These are phyloP conservation scores for Stramonita haemastoma DNA, from an alignment of 2,888 invertebrate genomes.

Conservation along the genomic window DNA sequence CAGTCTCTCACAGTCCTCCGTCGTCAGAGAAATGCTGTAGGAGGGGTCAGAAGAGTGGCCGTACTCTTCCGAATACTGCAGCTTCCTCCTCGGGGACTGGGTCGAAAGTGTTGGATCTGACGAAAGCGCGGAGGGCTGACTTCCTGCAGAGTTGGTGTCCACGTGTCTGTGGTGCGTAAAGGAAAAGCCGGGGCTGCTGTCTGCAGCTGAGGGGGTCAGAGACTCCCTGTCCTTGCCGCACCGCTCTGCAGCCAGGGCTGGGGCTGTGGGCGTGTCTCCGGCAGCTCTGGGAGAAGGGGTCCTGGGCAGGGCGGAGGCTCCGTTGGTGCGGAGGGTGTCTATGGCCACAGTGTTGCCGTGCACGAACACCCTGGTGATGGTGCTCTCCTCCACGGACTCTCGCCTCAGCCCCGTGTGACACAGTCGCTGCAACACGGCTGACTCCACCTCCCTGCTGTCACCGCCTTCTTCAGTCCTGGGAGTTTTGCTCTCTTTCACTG, in stretches of 20 bases:
- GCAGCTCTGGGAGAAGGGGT: background rate
- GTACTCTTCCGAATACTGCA: background rate
- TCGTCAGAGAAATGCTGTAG: background rate
- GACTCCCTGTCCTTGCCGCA: background rate
- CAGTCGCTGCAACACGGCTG: slow-evolving; percentile 25
- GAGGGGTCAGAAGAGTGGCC: background rate
- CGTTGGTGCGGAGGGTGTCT: background rate
- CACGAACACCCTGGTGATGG: slow-evolving; percentile 25
- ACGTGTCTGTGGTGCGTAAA: background rate
- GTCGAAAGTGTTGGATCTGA: background rate
- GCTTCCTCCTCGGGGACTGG: background rate
- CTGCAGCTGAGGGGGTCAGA: background rate
- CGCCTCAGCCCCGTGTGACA: background rate
- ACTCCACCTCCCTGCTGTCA: slow-evolving; percentile 4
- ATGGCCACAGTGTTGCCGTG: background rate
- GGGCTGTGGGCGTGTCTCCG: background rate
- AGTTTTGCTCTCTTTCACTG: background rate
- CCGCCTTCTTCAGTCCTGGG: background rate
- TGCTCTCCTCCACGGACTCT: background rate
- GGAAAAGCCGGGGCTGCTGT: background rate
- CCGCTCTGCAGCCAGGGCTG: background rate
- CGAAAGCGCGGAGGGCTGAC: background rate
- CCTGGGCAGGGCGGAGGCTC: background rate
- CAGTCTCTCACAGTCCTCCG: background rate
- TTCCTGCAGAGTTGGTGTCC: background rate